Base-by-base conservation (phyloP, 2,888 invertebrate species). In the Pilophorus perplexus region DNA sequence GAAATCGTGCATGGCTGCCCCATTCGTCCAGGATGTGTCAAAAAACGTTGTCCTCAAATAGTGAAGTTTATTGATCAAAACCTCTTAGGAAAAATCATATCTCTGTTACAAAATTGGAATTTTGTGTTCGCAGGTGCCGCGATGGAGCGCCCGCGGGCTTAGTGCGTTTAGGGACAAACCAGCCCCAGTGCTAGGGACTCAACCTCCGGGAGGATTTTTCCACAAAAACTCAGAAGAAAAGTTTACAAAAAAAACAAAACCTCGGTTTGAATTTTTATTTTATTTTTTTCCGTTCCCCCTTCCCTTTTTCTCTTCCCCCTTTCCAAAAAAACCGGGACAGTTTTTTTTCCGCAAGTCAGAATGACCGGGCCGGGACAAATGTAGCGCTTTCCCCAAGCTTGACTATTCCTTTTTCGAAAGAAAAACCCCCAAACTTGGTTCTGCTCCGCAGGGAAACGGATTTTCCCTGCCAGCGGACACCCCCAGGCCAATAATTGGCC, bases 341-440 rank as follows among this genome's bases (percentile, higher is more conserved):
- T n/a, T 60, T 66, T 64, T 64, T 64, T 38, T 48, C 18, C 48
- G 6, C 55, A 3, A n/a, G 55, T 22, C 16, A 55, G 27, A 60
- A 71, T 71, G 71, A 71, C 71, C 55, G 70, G 71, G 18, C 71
- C 71, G 44, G 71, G 71, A 66, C 69, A 71, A 55, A 69, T 70
- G 68, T 70, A 48, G 68, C 40, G 14, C 38, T 25, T 16, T 40
- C 60, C 20, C 38, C 46, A 50, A 40, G 37, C 38, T 48, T 27
- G 16, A 4, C 33, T 18, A 40, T n/a, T 8, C 37, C 48, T 44
- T 16, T 22, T 37, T 40, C 44, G 22, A 46, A n/a, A n/a, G n/a
- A n/a, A 28, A 37, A 37, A 52, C 23, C 27, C 14, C 50, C n/a
- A 65, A 42, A 42, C 27, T 18, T 20, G 8, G 25, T 44, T 59